Evolutionary conservation across 2,113 vertebrate genomes (phyloP), one percentile per base, ranked within the genome.

Genomic region (Pleuronectes platessa): DNA sequence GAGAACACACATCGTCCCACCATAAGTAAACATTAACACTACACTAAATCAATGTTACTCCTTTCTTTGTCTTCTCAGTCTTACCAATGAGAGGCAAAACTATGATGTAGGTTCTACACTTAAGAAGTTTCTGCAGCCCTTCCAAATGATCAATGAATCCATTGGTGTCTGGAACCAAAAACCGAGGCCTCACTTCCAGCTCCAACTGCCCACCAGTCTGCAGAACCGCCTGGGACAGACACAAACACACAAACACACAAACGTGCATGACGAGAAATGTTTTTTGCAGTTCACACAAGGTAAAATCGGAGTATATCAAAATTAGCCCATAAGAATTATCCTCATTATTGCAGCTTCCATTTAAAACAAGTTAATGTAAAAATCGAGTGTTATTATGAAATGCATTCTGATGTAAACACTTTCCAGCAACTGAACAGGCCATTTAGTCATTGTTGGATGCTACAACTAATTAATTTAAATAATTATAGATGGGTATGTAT

Each of bases 81-180:
- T 97, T 93, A 99, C 98, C 98, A 0, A 99, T 97, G 54, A 99
- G 96, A 21, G 98, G 98, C 77, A 99, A 97, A 89, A 99, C 97
- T 84, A 99, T 92, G 87, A 99, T 96, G 91, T 97, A 99, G 9
- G 93, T 95, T 89, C 96, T 94, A 90, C 96, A 96, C 54, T 95
- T 92, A 83, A 99, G 88, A 20, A 99, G 95, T 1, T 80, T 95
- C 62, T 86, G 89, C 85, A 99, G 91, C 70, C 96, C 96, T 35
- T 92, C 89, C 76, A 99, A 93, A 89, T 99, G 97, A 91, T 99
- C 97, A 26, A 99, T 98, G 94, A 99, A 99, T 68, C 96, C 97
- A 0, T 99, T 99, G 83, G 98, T 99, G 87, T 99, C 98, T 0
- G 97, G 97, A 20, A 99, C 96, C 47, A 99, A 93, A 92, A 98